Evolutionary conservation across 2,888 invertebrate genomes (phyloP).

Genomic region (Hypercompe scribonia): DNA sequence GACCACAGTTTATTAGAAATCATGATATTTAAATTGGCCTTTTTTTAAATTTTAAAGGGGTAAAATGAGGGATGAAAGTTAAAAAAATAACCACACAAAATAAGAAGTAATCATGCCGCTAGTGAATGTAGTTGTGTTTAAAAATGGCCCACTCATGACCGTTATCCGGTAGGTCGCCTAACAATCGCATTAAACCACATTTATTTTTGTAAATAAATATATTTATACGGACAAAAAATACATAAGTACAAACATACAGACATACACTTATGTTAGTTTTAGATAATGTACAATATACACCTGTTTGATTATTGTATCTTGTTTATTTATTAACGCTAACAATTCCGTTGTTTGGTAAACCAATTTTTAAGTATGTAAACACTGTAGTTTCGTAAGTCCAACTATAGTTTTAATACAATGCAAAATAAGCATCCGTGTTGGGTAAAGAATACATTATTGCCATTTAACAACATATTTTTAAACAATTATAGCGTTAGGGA

Average conservation of each 20-base stretch:
- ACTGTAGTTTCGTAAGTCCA: background rate
- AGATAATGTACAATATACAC: background rate
- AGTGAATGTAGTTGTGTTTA: too few relatives aligned
- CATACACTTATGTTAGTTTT: background rate
- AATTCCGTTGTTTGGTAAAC: background rate
- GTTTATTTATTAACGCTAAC: background rate
- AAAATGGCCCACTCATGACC: too few relatives aligned
- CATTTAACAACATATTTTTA: too few relatives aligned
- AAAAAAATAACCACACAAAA: too few relatives aligned
- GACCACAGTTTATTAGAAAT: too few relatives aligned
- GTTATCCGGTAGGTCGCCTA: background rate
- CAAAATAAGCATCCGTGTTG: background rate
- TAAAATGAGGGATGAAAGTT: too few relatives aligned
- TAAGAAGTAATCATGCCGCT: too few relatives aligned
- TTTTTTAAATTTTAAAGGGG: too few relatives aligned
- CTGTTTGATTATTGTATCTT: background rate
- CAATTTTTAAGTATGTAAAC: background rate
- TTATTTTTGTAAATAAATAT: background rate
- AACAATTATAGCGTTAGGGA: too few relatives aligned
- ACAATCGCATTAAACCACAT: background rate
- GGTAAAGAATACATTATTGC: too few relatives aligned
- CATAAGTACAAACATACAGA: background rate
- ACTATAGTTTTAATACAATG: background rate
- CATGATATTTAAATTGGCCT: too few relatives aligned
- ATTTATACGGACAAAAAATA: background rate